Evolutionary conservation across 1,140 invertebrate species (phyloP).

Genomic region (Linepithema humile): DNA sequence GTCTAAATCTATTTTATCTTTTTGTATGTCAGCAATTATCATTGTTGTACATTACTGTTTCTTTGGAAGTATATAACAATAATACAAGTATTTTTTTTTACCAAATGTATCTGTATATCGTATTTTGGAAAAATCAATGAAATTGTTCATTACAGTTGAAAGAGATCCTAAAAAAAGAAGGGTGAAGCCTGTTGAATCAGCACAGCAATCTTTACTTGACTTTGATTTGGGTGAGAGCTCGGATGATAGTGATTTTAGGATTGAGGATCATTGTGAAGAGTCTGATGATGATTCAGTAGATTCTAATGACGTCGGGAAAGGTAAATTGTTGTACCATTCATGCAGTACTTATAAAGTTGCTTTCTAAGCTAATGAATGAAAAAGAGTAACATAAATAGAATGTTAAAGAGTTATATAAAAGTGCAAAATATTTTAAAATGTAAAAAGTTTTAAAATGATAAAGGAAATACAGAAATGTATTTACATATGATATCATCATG

Average conservation of each 20-base stretch:
- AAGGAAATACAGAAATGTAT: background rate
- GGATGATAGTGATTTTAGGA: conserved; percentile 97
- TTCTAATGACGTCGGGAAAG: conserved; percentile 82
- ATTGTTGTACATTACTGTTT: conserved; percentile 13
- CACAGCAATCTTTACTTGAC: conserved; percentile 89
- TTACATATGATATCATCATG: no score
- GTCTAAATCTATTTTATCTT: background rate
- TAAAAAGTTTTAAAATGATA: background rate
- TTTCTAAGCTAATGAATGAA: background rate
- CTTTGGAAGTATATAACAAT: background rate
- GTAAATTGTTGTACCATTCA: conserved; percentile 57
- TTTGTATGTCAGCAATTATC: background rate
- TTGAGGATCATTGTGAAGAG: conserved; percentile 93
- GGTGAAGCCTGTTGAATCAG: conserved; percentile 92
- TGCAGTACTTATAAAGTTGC: background rate
- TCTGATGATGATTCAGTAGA: conserved; percentile 89
- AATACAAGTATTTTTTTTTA: background rate
- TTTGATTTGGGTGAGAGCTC: conserved; percentile 96
- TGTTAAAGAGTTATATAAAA: background rate
- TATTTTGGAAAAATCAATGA: background rate
- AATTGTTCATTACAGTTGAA: conserved; percentile 87
- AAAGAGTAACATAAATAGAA: background rate
- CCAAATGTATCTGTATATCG: background rate
- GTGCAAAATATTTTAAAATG: background rate
- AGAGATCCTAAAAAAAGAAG: conserved; percentile 93